These are phyloP conservation scores for Melipona quadrifasciata DNA, from an alignment of 1,140 invertebrate species.

Conservation along the genomic window DNA sequence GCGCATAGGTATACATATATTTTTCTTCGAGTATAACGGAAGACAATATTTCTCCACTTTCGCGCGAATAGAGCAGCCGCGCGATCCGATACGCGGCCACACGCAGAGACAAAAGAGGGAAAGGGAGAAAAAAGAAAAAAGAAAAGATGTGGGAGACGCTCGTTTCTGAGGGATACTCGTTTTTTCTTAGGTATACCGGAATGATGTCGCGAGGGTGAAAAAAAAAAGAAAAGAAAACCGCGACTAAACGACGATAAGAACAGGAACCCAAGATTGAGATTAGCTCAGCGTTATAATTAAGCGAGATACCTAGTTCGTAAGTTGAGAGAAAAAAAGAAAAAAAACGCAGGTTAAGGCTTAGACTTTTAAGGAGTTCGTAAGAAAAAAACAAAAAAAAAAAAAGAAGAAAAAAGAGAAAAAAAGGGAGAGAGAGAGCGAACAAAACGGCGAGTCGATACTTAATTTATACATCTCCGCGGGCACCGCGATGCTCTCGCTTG, in stretches of 20 bases:
- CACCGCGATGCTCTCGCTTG: not conserved
- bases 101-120: not conserved
- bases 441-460: slow-evolving; percentile 39
- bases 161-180: slow-evolving; percentile 22
- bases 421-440: no score
- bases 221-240: not conserved
- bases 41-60: slow-evolving; percentile 79
- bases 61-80: slow-evolving; percentile 61
- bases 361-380: slow-evolving; percentile 40
- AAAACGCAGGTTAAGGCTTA: slow-evolving; percentile 27
- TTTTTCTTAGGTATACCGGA: slow-evolving; percentile 29
- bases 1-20: slow-evolving; percentile 62
- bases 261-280: slow-evolving; percentile 63
- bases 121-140: not conserved
- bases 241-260: slow-evolving; percentile 1
- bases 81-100: slow-evolving; percentile 24
- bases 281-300: slow-evolving; percentile 60
- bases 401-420: no score
- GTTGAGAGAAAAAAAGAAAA: slow-evolving; percentile 1
- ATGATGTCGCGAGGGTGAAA: no score
- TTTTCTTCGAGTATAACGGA: slow-evolving; percentile 76
- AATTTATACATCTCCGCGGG: slow-evolving; percentile 51
- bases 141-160: slow-evolving; percentile 46
- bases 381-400: not conserved
- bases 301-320: slow-evolving; percentile 37